Conservation (phyloP, 2,113 vertebrate genomes). For the Caloenas nicobarica region DNA sequence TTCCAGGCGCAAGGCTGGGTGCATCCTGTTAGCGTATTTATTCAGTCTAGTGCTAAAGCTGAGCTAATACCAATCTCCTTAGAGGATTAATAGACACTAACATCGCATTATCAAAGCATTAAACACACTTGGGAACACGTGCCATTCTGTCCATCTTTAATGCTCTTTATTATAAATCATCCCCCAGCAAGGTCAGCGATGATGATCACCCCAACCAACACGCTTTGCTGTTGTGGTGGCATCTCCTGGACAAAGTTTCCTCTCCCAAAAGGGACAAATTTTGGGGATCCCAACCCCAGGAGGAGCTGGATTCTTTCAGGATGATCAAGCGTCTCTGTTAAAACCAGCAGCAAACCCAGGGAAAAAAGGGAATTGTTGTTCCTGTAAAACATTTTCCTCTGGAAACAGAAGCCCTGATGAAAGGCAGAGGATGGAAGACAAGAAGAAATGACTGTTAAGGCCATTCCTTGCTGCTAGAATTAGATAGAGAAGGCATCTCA, state of each 20-base stretch:
- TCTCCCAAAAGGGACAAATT: not conserved
- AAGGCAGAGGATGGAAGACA: not conserved
- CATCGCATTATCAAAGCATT: constrained; percentile 71
- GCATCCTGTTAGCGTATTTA: constrained; percentile 69
- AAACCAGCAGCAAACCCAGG: accelerated
- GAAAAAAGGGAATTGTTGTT: not conserved
- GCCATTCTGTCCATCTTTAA: not conserved
- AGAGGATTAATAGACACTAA: constrained; percentile 77
- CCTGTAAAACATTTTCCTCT: not conserved
- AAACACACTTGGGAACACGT: constrained; percentile 71
- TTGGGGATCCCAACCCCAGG: not conserved
- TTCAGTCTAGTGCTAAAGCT: constrained; percentile 71
- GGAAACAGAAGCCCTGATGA: not conserved
- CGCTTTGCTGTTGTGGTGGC: no score
- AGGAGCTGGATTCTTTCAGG: not conserved
- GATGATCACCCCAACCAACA: not conserved
- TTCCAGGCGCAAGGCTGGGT: constrained; percentile 3
- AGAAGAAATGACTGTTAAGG: not conserved
- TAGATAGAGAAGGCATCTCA: not conserved
- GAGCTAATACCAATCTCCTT: constrained; percentile 78
- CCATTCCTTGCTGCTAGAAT: not conserved
- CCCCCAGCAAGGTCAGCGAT: constrained; percentile 15
- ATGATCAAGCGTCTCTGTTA: not conserved
- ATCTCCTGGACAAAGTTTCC: not conserved
- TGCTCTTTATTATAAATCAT: not conserved